phyloP scores from a whole-genome alignment of 2,113 vertebrate species.

The Hemibagrus wyckioides region DNA sequence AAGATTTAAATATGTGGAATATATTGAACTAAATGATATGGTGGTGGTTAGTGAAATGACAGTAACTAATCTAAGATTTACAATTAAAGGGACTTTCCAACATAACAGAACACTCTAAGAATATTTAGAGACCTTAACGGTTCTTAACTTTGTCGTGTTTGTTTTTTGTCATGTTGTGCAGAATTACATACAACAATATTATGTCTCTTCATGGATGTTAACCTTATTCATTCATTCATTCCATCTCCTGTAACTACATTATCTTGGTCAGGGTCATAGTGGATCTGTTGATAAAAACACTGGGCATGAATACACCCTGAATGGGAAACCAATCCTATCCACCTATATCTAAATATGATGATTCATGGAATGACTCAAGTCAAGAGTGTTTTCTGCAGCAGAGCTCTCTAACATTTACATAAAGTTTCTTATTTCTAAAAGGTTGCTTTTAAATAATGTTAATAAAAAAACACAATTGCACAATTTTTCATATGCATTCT shows the following conservation, averaged over 20 bases:
- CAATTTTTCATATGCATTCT: too few relatives aligned
- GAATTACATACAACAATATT: not conserved
- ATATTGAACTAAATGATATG: not conserved
- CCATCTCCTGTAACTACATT: not conserved
- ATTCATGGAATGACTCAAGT: too few relatives aligned
- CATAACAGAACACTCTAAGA: not conserved
- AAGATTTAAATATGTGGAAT: constrained; percentile 14
- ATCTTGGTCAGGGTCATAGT: not conserved
- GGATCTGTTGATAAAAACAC: not conserved
- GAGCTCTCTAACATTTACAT: too few relatives aligned
- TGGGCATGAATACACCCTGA: not conserved
- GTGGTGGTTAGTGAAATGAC: not conserved
- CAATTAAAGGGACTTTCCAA: not conserved
- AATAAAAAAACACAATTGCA: too few relatives aligned
- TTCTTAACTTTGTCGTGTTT: not conserved
- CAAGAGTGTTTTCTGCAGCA: too few relatives aligned
- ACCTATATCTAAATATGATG: too few relatives aligned
- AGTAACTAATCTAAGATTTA: not conserved
- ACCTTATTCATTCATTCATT: not conserved
- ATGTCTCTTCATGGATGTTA: not conserved
- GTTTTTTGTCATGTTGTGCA: not conserved
- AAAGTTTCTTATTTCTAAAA: too few relatives aligned
- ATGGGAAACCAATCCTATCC: not conserved
- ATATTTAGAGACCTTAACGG: not conserved
- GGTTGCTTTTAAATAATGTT: too few relatives aligned